These are phyloP conservation scores for Trypoxylon attenuatum DNA, from an alignment of 2,888 invertebrate species.

Conservation along the genomic window DNA sequence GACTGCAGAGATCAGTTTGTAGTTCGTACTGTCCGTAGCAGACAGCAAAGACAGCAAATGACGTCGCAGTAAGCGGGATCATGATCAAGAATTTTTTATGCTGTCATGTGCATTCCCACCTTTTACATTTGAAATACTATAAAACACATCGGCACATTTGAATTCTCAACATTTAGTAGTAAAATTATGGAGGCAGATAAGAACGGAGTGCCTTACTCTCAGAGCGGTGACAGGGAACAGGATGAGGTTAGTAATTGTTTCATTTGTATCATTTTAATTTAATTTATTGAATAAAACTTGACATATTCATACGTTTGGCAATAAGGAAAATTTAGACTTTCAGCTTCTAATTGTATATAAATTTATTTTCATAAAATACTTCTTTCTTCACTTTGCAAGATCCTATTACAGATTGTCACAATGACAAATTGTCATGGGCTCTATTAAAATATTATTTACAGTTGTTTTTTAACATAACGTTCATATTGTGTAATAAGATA, in stretches of 20 bases:
- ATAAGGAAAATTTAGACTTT: too few relatives aligned
- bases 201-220: conserved; percentile 72
- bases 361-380: background rate
- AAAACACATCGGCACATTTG: too few relatives aligned
- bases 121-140: too few relatives aligned
- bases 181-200: conserved; percentile 46
- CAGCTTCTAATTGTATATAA: background rate
- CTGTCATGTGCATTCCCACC: too few relatives aligned
- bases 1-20: too few relatives aligned
- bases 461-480: background rate
- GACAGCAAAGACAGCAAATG: too few relatives aligned
- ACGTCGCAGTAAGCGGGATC: too few relatives aligned
- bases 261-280: background rate
- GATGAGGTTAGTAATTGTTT: conserved; percentile 80
- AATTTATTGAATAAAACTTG: background rate
- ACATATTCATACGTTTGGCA: background rate
- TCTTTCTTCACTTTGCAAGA: background rate
- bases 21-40: too few relatives aligned
- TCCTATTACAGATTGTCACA: background rate
- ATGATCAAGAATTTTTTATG: too few relatives aligned
- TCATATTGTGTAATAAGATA: background rate
- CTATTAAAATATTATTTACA: background rate
- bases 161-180: too few relatives aligned
- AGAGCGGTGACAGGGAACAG: conserved; percentile 78
- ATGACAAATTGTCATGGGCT: too few relatives aligned